These are phyloP conservation scores for Seira ritae DNA, from an alignment of 2,888 invertebrate genomes.

Conservation along the genomic window DNA sequence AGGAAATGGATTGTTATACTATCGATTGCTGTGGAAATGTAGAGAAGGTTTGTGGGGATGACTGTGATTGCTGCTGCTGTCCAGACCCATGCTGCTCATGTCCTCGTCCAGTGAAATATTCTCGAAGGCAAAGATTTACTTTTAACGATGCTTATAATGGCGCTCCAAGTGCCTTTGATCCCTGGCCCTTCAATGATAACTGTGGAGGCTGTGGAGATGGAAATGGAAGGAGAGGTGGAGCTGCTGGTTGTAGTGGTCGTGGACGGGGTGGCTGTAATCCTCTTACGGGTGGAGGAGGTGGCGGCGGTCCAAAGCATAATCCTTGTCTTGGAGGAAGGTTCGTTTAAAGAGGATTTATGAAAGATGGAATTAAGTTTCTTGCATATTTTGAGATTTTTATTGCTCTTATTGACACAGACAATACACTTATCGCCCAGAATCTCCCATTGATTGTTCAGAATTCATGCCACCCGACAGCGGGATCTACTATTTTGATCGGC, in stretches of 20 bases:
- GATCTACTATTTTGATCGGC: constrained; percentile 55
- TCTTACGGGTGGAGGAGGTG: neutral
- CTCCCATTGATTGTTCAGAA: constrained; percentile 24
- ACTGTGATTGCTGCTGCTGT: constrained; percentile 4
- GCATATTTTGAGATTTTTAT: no score
- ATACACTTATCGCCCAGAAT: constrained; percentile 50
- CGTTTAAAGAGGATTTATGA: neutral
- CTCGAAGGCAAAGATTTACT: constrained; percentile 60
- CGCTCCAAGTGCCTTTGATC: constrained; percentile 16
- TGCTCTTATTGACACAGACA: constrained; percentile 7
- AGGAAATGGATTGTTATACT: constrained; percentile 45
- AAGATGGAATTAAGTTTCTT: no score
- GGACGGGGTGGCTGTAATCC: neutral
- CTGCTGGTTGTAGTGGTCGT: constrained; percentile 10
- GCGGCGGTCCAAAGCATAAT: neutral
- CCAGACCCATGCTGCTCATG: constrained; percentile 9
- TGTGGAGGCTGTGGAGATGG: constrained; percentile 17
- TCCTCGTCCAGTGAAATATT: constrained; percentile 60
- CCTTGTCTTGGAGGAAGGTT: constrained; percentile 33
- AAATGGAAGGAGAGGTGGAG: constrained; percentile 4
- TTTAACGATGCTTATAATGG: constrained; percentile 43
- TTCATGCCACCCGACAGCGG: constrained; percentile 52
- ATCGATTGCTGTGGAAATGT: constrained; percentile 53
- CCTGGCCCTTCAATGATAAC: constrained; percentile 42
- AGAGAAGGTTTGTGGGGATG: constrained; percentile 23